Percentiles rank a stretch among this genome's conserved stretches.
Conservation (phyloP, 2,888 invertebrate genomes). For the Drosophila maculinotata region DNA sequence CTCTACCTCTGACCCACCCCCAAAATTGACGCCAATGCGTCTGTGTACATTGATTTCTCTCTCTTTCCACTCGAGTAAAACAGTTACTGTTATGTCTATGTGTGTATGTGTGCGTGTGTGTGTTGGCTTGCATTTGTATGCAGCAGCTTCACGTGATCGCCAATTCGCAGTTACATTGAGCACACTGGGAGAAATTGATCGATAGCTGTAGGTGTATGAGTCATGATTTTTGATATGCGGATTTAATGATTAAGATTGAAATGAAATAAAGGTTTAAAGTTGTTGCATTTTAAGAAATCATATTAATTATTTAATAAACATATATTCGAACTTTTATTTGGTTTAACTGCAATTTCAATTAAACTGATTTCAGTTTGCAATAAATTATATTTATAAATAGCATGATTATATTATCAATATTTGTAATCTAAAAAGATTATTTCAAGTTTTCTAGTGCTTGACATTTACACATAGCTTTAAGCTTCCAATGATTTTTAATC, state of each 20-base stretch:
- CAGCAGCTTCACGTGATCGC: slow-evolving; percentile 42
- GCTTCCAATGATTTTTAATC: slow-evolving; percentile 23
- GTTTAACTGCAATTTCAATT: neutral
- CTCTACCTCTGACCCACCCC: slow-evolving; percentile 11
- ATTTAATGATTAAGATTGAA: slow-evolving; percentile 7
- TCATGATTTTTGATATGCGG: slow-evolving; percentile 17
- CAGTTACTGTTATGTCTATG: slow-evolving; percentile 32
- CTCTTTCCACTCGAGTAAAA: slow-evolving; percentile 6
- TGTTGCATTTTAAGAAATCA: neutral
- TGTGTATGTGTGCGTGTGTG: slow-evolving; percentile 3
- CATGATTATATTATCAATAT: slow-evolving; percentile 2
- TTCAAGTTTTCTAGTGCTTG: neutral
- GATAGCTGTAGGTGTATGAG: slow-evolving; percentile 34
- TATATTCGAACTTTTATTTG: too few species aligned
- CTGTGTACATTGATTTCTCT: slow-evolving; percentile 23
- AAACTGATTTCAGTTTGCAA: neutral
- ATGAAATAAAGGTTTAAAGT: neutral
- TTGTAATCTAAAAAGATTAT: slow-evolving; percentile 18
- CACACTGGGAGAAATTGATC: slow-evolving; percentile 27
- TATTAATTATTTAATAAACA: too few species aligned
- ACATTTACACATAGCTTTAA: neutral
- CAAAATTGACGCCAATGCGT: slow-evolving; percentile 41
- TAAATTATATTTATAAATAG: slow-evolving; percentile 17
- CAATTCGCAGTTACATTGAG: slow-evolving; percentile 26
- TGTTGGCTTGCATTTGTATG: slow-evolving; percentile 33